Evolutionary conservation across 2,113 vertebrate species (phyloP).

Genomic region (Copsychus sechellarum): DNA sequence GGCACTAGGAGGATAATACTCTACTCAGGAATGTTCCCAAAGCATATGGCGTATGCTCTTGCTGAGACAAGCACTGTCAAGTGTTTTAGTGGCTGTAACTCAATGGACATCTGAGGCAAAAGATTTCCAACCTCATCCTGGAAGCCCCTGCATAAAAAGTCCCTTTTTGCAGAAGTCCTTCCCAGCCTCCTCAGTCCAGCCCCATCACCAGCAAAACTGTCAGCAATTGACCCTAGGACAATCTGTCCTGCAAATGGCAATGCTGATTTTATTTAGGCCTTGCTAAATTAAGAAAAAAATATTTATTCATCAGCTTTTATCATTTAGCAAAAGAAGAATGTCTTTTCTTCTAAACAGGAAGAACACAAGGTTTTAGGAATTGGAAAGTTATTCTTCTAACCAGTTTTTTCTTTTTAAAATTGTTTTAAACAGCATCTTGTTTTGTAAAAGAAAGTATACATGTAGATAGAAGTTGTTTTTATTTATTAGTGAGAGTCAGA

Average conservation of each 20-base stretch:
- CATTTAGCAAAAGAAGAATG: not conserved
- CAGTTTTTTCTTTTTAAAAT: not conserved
- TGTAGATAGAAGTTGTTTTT: not conserved
- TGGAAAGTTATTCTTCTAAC: not conserved
- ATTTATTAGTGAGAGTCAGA: not conserved
- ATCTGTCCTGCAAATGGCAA: not conserved
- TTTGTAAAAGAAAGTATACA: not conserved
- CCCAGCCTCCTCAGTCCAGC: not conserved
- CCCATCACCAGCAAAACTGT: not conserved
- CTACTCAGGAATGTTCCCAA: conserved; percentile 2
- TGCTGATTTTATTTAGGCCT: not conserved
- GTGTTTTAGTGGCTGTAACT: not conserved
- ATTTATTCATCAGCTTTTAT: not conserved
- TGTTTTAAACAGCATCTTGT: not conserved
- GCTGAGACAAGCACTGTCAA: not conserved
- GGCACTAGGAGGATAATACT: not conserved
- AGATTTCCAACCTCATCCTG: not conserved
- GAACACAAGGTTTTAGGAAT: not conserved
- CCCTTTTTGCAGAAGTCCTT: not conserved
- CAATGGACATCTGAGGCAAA: not conserved
- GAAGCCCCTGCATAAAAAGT: not conserved
- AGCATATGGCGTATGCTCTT: not conserved
- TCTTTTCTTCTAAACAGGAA: not conserved
- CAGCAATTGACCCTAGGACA: not conserved
- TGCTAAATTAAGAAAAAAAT: not conserved